A percentile compares a stretch with the other conserved stretches of the same genome.
phyloP scores from a whole-genome alignment of 2,113 vertebrate genomes.

The Muntiacus reevesi region DNA sequence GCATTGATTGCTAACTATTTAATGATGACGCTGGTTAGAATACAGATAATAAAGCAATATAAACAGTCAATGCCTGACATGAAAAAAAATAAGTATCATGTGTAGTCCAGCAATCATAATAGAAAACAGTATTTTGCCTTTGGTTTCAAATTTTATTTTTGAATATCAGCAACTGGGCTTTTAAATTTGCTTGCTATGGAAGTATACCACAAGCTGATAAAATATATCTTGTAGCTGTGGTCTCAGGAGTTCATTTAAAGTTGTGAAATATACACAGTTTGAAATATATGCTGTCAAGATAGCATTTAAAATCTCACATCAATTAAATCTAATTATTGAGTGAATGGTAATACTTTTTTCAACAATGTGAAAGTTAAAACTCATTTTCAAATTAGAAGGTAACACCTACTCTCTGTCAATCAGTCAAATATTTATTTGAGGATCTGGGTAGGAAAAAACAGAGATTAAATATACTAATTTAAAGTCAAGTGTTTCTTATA shows the following conservation, averaged over 20 bases:
- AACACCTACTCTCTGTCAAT: slow-evolving; percentile 80
- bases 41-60: background rate
- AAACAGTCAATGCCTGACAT: background rate
- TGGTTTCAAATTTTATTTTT: slow-evolving; percentile 12
- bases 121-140: background rate
- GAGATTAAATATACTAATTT: background rate
- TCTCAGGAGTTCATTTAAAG: slow-evolving; percentile 45
- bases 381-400: slow-evolving; percentile 72
- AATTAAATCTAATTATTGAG: slow-evolving; percentile 79
- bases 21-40: background rate
- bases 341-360: slow-evolving; percentile 74
- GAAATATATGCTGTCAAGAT: slow-evolving; percentile 73
- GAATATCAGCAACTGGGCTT: background rate
- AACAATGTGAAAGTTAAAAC: slow-evolving; percentile 67
- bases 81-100: background rate
- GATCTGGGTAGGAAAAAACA: slow-evolving; percentile 8
- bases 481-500: slow-evolving; percentile 20
- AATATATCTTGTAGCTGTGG: background rate
- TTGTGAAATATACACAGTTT: slow-evolving; percentile 37
- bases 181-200: slow-evolving; percentile 28
- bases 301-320: slow-evolving; percentile 67
- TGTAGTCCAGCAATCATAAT: background rate
- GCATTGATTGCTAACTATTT: background rate
- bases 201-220: slow-evolving; percentile 18
- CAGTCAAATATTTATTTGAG: slow-evolving; percentile 69